Base-by-base conservation (phyloP, 1,140 invertebrate genomes). In the Oryctes rhinoceros region DNA sequence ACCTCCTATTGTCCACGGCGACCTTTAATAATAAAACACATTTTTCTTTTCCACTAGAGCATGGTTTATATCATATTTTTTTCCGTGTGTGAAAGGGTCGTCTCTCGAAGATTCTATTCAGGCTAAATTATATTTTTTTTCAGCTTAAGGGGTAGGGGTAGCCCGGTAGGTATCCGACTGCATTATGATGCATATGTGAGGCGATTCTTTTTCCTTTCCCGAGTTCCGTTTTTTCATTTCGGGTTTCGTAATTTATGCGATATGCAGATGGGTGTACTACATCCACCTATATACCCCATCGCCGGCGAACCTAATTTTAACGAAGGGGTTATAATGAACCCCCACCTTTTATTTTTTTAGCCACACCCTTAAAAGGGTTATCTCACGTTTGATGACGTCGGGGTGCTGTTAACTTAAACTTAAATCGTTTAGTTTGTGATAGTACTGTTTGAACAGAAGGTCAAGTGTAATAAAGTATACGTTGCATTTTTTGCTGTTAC, bases 21-120 rank as follows among this genome's bases (percentile, higher is more conserved):
- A 71, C 65, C 65, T 71, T 76, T 83, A 84, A 85, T 85, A 85
- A 85, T 85, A 85, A 84, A 85, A 85, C 83, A 81, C 84, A 85
- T 85, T 85, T 85, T 85, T 84, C 84, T 85, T 84, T 85, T 84
- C 84, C 84, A 85, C 84, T 83, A 84, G 84, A 85, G 84, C 84
- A 84, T 85, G 84, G 84, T 84, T 84, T 84, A 84, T 84, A 84
- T 84, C 83, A 84, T 84, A 84, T 84, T 84, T 84, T 30, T 84
- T 83, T 80, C 83, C 76, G 78, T 82, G 80, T 81, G 81, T 82
- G 82, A 83, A 83, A 83, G 83, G 83, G 81, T 83, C 76, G 71
- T 24, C 59, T 74, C 48, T 59, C 53, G 15, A 83, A 84, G 83
- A 83, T 82, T 81, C 78, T 82, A 82, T 82, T 67, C 78, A 82